Evolutionary conservation across 1,140 invertebrate species (phyloP).

Genomic region (Neodiprion virginianus): DNA sequence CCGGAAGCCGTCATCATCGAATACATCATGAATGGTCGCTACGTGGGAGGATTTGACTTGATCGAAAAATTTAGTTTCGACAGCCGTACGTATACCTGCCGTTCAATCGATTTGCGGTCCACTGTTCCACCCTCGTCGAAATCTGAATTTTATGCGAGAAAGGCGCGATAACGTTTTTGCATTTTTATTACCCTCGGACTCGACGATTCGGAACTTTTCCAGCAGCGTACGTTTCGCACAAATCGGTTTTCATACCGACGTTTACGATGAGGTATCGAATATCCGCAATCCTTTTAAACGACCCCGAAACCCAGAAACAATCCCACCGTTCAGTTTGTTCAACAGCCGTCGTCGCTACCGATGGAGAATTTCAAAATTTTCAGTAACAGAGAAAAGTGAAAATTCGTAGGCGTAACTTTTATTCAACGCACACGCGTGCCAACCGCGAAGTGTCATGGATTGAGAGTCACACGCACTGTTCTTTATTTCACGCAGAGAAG

Average conservation of each 20-base stretch:
- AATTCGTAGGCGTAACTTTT: too few species aligned
- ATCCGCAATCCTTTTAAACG: not conserved
- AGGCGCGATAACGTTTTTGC: not conserved
- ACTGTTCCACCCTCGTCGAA: not conserved
- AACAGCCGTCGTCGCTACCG: too few species aligned
- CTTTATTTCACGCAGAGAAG: not conserved
- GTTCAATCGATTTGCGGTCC: not conserved
- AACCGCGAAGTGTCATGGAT: too few species aligned
- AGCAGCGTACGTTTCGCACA: not conserved
- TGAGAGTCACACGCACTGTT: too few species aligned
- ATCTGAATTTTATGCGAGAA: not conserved
- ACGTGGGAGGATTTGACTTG: not conserved
- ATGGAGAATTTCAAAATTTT: too few species aligned
- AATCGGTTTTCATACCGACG: not conserved
- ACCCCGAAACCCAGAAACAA: not conserved
- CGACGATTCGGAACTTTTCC: not conserved
- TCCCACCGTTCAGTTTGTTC: too few species aligned
- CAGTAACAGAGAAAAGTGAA: too few species aligned
- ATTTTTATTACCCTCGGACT: not conserved
- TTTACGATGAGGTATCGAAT: not conserved
- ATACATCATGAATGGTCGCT: conserved; percentile 2
- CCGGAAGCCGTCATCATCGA: not conserved
- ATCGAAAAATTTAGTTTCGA: conserved; percentile 4
- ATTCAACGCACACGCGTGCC: too few species aligned
- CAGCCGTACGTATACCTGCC: not conserved